Evolutionary conservation across 1,140 invertebrate species (phyloP).

Genomic region (Oncopeltus fasciatus): DNA sequence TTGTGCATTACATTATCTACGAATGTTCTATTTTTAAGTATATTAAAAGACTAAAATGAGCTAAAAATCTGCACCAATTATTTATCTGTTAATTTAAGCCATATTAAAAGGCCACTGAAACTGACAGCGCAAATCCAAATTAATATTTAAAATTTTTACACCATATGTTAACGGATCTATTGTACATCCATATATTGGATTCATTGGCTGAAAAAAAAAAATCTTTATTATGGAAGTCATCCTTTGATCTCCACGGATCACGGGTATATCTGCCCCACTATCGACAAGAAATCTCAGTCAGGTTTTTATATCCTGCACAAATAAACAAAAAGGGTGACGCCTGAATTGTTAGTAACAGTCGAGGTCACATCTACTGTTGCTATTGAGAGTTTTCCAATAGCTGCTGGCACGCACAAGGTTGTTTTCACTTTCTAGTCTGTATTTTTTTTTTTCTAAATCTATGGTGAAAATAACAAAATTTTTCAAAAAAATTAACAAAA

Average conservation of each 20-base stretch:
- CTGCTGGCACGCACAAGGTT: background rate
- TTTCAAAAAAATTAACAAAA: too few relatives aligned
- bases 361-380: background rate
- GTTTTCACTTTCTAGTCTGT: background rate
- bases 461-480: background rate
- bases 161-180: conserved; percentile 25
- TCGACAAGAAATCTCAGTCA: background rate
- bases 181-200: background rate
- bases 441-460: background rate
- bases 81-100: background rate
- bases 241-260: conserved; percentile 32
- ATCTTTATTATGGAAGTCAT: conserved; percentile 37
- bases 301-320: background rate
- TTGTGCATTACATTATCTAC: background rate
- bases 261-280: background rate
- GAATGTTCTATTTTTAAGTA: background rate
- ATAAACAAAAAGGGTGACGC: background rate
- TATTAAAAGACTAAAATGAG: conserved; percentile 6
- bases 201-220: background rate
- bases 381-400: background rate
- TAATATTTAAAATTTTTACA: conserved; percentile 42
- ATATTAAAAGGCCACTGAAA: conserved; percentile 21
- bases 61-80: conserved; percentile 7
- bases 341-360: background rate
- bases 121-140: too few relatives aligned